A percentile compares a stretch with the other conserved stretches of the same genome.
Conservation (phyloP, 2,113 vertebrate genomes). For the Bubo scandiacus region DNA sequence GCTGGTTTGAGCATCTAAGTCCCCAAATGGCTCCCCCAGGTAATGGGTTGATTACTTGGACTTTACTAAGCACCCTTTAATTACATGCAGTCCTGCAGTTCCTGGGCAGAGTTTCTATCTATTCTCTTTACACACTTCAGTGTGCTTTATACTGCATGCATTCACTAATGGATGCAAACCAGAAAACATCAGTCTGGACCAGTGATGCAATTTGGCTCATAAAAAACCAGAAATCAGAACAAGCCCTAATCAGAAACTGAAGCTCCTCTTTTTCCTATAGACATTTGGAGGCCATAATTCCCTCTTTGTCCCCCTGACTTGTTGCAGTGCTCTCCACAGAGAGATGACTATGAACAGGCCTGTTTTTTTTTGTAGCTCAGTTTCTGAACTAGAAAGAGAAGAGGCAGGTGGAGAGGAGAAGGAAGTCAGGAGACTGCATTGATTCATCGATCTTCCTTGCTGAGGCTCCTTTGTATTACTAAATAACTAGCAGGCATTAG, state of each 20-base stretch:
- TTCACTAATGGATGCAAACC: not conserved
- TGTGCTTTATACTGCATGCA: not conserved
- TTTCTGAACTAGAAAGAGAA: not conserved
- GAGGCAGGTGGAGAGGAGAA: slow-evolving; percentile 23
- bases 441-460: slow-evolving; percentile 55
- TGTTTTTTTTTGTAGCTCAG: not conserved
- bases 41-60: not conserved
- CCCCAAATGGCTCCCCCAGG: not conserved
- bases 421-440: slow-evolving; percentile 30
- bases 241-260: not conserved
- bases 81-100: not conserved
- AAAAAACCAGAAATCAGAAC: not conserved
- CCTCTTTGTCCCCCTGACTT: not conserved
- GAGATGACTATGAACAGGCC: not conserved
- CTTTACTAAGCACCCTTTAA: slow-evolving; percentile 17
- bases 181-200: not conserved
- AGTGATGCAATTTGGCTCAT: not conserved
- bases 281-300: not conserved
- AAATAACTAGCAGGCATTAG: slow-evolving; percentile 66
- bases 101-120: not conserved
- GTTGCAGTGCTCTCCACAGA: not conserved
- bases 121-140: not conserved
- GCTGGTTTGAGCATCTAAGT: not conserved
- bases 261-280: not conserved
- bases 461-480: slow-evolving; percentile 62